Conservation (phyloP, 2,888 invertebrate genomes). For the Polylopha cassiicola region DNA sequence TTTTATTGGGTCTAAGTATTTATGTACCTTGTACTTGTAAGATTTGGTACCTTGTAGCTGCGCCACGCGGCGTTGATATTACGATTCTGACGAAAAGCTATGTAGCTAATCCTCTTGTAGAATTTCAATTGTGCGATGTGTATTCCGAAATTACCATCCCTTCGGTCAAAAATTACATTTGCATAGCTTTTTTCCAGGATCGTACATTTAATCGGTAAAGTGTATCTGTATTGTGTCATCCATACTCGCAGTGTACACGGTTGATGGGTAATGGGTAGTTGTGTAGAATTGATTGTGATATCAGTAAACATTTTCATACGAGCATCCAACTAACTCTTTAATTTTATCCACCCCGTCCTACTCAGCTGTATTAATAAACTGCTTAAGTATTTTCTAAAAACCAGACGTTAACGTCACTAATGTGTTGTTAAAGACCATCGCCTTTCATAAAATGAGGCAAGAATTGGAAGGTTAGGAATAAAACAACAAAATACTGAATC, state of each 20-base stretch:
- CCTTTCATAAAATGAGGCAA: conserved; percentile 17
- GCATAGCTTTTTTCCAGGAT: conserved; percentile 2
- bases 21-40: conserved; percentile 22
- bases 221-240: conserved; percentile 57
- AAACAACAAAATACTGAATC: conserved; percentile 56
- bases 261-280: conserved; percentile 69
- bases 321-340: conserved; percentile 60
- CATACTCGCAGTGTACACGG: conserved; percentile 63
- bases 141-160: too few relatives aligned
- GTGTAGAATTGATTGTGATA: conserved; percentile 77
- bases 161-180: too few relatives aligned
- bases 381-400: conserved; percentile 25
- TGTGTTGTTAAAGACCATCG: background rate
- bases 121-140: too few relatives aligned
- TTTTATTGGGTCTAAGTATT: conserved; percentile 43
- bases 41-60: conserved; percentile 25
- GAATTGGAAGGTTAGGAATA: conserved; percentile 29
- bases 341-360: conserved; percentile 27
- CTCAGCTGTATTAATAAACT: background rate
- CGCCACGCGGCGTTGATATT: conserved; percentile 38
- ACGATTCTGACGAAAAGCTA: conserved; percentile 36
- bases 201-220: conserved; percentile 31
- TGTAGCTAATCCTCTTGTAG: too few relatives aligned
- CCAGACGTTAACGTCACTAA: background rate
- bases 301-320: conserved; percentile 78